Evolutionary conservation across 2,797 vertebrate species (phyloP), one percentile per base, ranked within the genome.

Genomic region (Leptatherina wallacei): DNA sequence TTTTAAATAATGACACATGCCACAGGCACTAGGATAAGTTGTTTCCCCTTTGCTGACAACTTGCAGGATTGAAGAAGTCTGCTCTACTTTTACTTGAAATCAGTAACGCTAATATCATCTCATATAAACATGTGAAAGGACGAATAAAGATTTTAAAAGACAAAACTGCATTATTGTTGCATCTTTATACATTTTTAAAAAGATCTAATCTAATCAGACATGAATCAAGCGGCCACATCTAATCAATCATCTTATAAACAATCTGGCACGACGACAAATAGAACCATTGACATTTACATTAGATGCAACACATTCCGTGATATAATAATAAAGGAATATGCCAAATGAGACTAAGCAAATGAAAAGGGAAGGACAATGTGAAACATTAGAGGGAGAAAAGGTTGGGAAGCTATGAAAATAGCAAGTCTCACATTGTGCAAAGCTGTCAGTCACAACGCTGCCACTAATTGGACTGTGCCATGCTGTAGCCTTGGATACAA

Each of bases 1-100:
- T 82, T 81, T 62, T 77, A 84, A 85, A 85, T 81, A 85, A 79
- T 64, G 84, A 85, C 80, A 88, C 79, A 73, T 80, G 81, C 61
- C 87, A 85, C 75, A 66, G 81, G 74, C 72, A 57, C 65, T 67
- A 71, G 75, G 83, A 85, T 81, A 69, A 78, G 72, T 74, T 84
- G 68, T 81, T 84, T 85, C 70, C 67, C 83, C 78, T 83, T 78
- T 68, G 79, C 88, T 89, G 84, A 91, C 83, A 90, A 83, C 69
- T 75, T 82, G 75, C 88, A 83, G 90, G 79, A 72, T 65, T 74
- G 77, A 61, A 82, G 78, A 72, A 70, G 69, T 75, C 67, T 73
- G 71, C 74, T 90, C 67, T 69, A 78, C 63, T 84, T 84, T 84
- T 69, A 56, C 44, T 69, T 71, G 74, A 71, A 89, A 77, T 78